Base-by-base conservation (phyloP, 2,113 vertebrate species). In the Rhynchomys soricoides region DNA sequence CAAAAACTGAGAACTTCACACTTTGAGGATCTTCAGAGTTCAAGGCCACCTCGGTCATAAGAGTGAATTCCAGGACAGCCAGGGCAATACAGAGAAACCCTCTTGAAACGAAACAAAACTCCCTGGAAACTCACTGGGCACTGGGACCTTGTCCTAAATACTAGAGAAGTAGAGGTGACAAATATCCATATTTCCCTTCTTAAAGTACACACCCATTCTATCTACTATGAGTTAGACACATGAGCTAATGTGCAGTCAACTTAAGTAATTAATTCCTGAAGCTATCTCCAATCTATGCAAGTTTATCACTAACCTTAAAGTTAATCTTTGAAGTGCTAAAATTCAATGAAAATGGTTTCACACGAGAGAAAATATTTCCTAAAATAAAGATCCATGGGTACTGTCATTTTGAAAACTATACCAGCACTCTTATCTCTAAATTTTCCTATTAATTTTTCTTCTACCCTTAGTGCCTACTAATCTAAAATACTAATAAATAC, bases 321-420 rank as follows among this genome's bases (percentile, higher is more conserved):
- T 85, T 96, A 86, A 74, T 95, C 90, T 96, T 98, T 88, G 26
- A 59, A 75, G 45, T 91, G 71, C 62, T 90, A 90, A 96, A 91
- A 86, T 74, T 73, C 66, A 91, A n/a, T 48, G 43, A 24, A 64
- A 97, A 93, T 40, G 9, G 19, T 77, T 78, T 59, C 29, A 73
- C 11, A 77, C 10, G 8, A 78, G 19, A 85, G 24, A 59, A 59
- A 79, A 59, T 40, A 5, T 45, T 81, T 87, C 55, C 31, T 87
- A 92, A 93, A 82, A 86, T 89, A 82, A 2, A 89, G 87, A 96
- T 48, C 29, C 91, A 87, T 40, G 16, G 1, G 88, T n/a, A 11
- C 26, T 90, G 64, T 90, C n/a, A 83, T 89, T 96, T 94, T 90
- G 52, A 93, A 85, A 96, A 92, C 21, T 82, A n/a, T 85, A 96